Evolutionary conservation across 2,797 vertebrate genomes (phyloP).

Genomic region (Macrochelys suwanniensis): DNA sequence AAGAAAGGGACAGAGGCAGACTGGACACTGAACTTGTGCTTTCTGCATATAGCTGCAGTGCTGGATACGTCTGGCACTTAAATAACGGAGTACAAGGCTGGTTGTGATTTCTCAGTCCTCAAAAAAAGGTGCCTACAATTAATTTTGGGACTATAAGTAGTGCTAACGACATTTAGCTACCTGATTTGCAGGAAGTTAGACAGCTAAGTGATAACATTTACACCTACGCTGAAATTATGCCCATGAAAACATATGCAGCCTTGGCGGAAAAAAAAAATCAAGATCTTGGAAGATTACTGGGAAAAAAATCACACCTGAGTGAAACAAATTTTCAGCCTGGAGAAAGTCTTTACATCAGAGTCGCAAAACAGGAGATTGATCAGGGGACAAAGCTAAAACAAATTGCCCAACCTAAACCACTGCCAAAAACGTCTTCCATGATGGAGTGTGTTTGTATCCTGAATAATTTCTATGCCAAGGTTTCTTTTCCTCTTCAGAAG

Average conservation of each 20-base stretch:
- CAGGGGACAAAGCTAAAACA: neutral
- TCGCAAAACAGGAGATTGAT: neutral
- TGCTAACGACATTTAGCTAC: neutral
- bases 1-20: neutral
- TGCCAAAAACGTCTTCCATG: neutral
- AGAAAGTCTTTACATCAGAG: neutral
- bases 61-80: neutral
- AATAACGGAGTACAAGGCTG: neutral
- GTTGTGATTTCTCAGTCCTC: neutral
- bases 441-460: neutral
- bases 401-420: neutral
- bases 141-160: neutral
- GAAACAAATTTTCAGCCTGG: neutral
- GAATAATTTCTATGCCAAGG: neutral
- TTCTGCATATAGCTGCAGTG: neutral
- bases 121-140: neutral
- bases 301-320: neutral
- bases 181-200: neutral
- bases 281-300: neutral
- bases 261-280: rapidly evolving
- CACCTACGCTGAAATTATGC: neutral
- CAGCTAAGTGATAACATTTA: neutral
- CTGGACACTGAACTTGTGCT: neutral
- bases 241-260: neutral
- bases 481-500: neutral